A percentile compares a stretch with the other conserved stretches of the same genome.
phyloP scores from a whole-genome alignment of 1,140 invertebrate species.

The Psix sp. region DNA sequence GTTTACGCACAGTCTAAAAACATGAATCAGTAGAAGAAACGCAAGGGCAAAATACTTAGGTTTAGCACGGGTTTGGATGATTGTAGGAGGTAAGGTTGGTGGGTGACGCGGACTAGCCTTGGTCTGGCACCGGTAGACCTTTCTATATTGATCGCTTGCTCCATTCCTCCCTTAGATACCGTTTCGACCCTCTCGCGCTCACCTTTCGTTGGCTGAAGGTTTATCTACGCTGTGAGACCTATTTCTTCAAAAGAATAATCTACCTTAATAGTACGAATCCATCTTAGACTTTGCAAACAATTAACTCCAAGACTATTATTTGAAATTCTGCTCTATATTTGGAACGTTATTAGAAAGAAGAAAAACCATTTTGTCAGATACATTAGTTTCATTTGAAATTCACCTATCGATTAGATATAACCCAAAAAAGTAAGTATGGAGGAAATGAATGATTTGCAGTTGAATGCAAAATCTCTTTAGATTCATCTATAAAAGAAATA shows the following conservation, averaged over 20 bases:
- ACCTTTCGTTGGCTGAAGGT: slow-evolving; percentile 43
- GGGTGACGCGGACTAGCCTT: slow-evolving; percentile 71
- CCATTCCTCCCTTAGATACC: slow-evolving; percentile 74
- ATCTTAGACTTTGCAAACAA: background rate
- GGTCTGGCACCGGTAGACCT: slow-evolving; percentile 75
- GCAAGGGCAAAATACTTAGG: slow-evolving; percentile 61
- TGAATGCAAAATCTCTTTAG: too few species aligned
- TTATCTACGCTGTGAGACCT: slow-evolving; percentile 27
- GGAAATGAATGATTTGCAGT: too few species aligned
- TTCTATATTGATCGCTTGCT: slow-evolving; percentile 74
- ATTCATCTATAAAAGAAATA: too few species aligned
- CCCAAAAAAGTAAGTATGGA: too few species aligned
- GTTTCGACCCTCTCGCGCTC: slow-evolving; percentile 67
- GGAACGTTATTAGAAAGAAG: too few species aligned
- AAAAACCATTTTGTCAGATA: too few species aligned
- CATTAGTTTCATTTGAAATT: too few species aligned
- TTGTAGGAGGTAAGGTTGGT: slow-evolving; percentile 71
- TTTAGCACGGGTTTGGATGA: slow-evolving; percentile 66
- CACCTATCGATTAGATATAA: too few species aligned
- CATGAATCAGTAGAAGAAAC: slow-evolving; percentile 53
- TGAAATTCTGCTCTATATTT: too few species aligned
- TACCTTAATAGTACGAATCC: too few species aligned
- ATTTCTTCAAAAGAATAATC: slow-evolving; percentile 32
- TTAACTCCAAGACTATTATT: too few species aligned
- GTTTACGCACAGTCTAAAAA: slow-evolving; percentile 42